Base-by-base conservation (phyloP, 2,888 invertebrate species). In the Drosophila phalerata region DNA sequence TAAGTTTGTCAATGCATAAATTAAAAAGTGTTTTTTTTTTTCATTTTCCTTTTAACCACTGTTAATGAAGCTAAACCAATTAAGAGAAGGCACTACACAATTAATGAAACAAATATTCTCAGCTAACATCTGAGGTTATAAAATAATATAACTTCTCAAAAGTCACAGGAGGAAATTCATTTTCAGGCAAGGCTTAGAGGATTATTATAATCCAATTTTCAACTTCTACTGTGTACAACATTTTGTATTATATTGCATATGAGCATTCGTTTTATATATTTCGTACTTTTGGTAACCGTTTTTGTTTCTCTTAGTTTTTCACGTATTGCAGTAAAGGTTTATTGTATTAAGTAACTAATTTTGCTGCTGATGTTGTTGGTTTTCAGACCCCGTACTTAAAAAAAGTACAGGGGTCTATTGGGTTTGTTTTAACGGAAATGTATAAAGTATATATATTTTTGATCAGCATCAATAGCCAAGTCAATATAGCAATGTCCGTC, bases 121-220 rank as follows among this genome's bases (percentile, higher is more conserved):
- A n/a, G n/a, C n/a, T n/a, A n/a, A n/a, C n/a, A n/a, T n/a, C n/a
- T n/a, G n/a, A n/a, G n/a, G n/a, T n/a, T n/a, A n/a, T 71, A 75
- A 75, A 84, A 72, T 77, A 84, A 79, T 87, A 84, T 74, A 77
- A 66, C 77, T 76, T 87, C 79, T 79, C 71, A 77, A 75, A 47
- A 53, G 67, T 53, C 40, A 53, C 15, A 32, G 9, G 13, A 15
- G 42, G 22, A 3, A 4, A 13, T 13, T 5, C 11, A 8, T 13
- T 64, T 53, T 64, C 56, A 19, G 56, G 55, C 64, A 69, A 68
- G 37, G 45, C 69, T 55, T 52, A 73, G 64, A 67, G 79, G 78
- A 88, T 90, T 86, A 89, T 75, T 77, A 79, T 88, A 88, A 89
- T 89, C 88, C 77, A 81, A 88, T 89, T 89, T 86, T 69, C 69